Evolutionary conservation across 1,140 invertebrate species (phyloP).

Genomic region (Drosophila chauvacae): DNA sequence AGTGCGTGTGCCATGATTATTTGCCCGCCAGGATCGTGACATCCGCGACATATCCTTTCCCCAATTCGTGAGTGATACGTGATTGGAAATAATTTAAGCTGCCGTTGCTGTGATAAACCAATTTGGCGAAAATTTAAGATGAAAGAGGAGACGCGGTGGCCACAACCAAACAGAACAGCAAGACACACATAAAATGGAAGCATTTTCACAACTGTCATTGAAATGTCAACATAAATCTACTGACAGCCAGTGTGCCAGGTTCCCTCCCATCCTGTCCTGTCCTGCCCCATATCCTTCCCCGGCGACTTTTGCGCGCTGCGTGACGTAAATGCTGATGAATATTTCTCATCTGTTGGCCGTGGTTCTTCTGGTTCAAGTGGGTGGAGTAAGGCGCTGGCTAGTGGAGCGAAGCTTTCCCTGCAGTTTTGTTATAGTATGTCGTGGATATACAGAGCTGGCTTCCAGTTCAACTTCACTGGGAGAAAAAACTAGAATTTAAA

Average conservation of each 20-base stretch:
- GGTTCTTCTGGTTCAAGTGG: constrained; percentile 29
- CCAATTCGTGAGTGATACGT: constrained; percentile 45
- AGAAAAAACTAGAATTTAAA: not conserved
- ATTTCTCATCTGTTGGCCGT: constrained; percentile 67
- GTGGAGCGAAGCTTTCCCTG: constrained; percentile 26
- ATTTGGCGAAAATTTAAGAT: constrained; percentile 69
- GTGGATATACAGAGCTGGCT: constrained; percentile 47
- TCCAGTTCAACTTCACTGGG: not conserved
- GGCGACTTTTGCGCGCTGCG: constrained; percentile 72
- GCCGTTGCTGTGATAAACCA: constrained; percentile 59
- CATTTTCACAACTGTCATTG: constrained; percentile 81
- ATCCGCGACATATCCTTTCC: constrained; percentile 34
- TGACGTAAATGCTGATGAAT: constrained; percentile 82
- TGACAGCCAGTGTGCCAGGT: constrained; percentile 56
- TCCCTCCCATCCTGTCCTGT: constrained; percentile 11
- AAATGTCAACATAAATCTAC: constrained; percentile 82
- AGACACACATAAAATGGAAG: constrained; percentile 57
- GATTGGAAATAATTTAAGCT: constrained; percentile 55
- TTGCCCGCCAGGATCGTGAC: constrained; percentile 37
- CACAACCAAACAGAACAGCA: constrained; percentile 5
- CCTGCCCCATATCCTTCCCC: constrained; percentile 14
- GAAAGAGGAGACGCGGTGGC: constrained; percentile 12
- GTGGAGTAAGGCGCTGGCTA: constrained; percentile 8
- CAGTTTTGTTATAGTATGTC: constrained; percentile 65
- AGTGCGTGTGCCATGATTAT: constrained; percentile 32